phyloP scores from a whole-genome alignment of 1,140 invertebrate genomes.

The Cryptotermes secundus region DNA sequence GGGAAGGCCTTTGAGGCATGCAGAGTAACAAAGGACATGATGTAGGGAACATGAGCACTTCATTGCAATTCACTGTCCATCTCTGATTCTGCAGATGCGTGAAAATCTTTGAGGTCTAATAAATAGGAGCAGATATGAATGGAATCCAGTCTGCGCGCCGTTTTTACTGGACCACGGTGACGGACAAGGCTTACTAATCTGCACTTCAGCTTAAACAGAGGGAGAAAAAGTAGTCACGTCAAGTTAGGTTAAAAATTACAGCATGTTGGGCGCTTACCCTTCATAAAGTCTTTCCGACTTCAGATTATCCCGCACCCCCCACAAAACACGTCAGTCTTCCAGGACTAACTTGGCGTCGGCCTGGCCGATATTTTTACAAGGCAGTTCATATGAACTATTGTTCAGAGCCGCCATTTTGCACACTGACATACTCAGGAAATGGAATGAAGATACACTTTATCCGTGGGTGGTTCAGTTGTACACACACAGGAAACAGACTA shows the following conservation, averaged over 20 bases:
- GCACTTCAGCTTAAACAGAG: not conserved
- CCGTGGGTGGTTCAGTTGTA: too few relatives aligned
- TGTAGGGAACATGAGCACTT: too few relatives aligned
- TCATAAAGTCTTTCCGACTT: not conserved
- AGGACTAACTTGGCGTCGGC: not conserved
- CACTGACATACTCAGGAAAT: not conserved
- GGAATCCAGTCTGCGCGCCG: too few relatives aligned
- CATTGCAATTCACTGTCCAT: too few relatives aligned
- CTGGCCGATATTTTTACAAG: not conserved
- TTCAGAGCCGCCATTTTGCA: not conserved
- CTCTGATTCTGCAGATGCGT: too few relatives aligned
- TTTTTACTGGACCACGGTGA: not conserved
- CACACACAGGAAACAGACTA: too few relatives aligned
- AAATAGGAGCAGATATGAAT: too few relatives aligned
- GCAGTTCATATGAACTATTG: not conserved
- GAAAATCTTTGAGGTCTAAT: too few relatives aligned
- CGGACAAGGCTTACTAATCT: not conserved
- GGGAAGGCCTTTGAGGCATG: too few relatives aligned
- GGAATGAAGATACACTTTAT: too few relatives aligned
- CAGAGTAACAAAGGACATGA: too few relatives aligned
- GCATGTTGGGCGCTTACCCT: not conserved
- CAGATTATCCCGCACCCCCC: not conserved
- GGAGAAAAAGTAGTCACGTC: not conserved
- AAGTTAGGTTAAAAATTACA: conserved; percentile 8
- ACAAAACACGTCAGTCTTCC: not conserved